Percentiles rank a stretch among this genome's conserved stretches.
Evolutionary conservation across 2,797 vertebrate species (phyloP).

Genomic region (Enteromius anoplus): DNA sequence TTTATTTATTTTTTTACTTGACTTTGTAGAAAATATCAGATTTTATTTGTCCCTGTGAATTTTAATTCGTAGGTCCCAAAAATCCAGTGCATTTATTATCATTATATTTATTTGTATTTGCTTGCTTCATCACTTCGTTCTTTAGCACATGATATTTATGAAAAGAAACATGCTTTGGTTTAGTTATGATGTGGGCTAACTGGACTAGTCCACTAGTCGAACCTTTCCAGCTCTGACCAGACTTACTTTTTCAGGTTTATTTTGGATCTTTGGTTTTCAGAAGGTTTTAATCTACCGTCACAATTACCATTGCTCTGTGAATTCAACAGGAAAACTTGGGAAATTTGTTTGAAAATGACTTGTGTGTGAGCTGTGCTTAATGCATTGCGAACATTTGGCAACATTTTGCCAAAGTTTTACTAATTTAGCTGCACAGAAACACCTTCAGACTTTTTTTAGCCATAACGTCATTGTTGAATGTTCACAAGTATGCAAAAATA

Average conservation of each 20-base stretch:
- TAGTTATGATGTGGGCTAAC: background rate
- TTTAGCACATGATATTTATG: background rate
- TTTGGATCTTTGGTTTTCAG: background rate
- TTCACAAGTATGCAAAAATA: constrained; percentile 35
- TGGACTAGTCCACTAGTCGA: background rate
- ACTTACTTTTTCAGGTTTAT: background rate
- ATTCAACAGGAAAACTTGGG: background rate
- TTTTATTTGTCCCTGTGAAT: background rate
- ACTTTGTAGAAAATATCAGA: background rate
- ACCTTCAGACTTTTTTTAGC: background rate
- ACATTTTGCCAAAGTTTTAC: background rate
- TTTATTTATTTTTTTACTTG: no score
- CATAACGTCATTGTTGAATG: constrained; percentile 14
- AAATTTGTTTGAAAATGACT: background rate
- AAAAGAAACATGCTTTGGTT: background rate
- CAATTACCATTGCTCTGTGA: background rate
- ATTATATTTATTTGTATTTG: no score
- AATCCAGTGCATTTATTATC: background rate
- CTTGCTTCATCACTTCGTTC: background rate
- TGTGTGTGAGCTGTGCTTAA: background rate
- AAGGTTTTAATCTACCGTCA: background rate
- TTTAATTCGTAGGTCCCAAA: background rate
- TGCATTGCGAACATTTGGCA: background rate
- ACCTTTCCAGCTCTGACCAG: background rate
- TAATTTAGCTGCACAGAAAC: background rate